Percentiles rank a stretch among this genome's conserved stretches.
These are phyloP conservation scores for crab-eating macaque (Macaca fascicularis) DNA, from an alignment of 2,113 vertebrate species.

Conservation along the genomic window T2T-MFA8v1.1 NC_088376.1:128076501-128077000, in stretches of 20 bases:
- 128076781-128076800: background rate
- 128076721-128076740: background rate
- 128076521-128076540: background rate
- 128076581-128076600: background rate
- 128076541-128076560: background rate
- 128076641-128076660: background rate
- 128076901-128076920: background rate
- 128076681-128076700: background rate
- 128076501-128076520: background rate
- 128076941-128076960: background rate
- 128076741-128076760: background rate
- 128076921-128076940: background rate
- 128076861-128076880: background rate
- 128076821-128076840: background rate
- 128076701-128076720: background rate
- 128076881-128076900: background rate
- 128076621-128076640: background rate
- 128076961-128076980: background rate
- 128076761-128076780: background rate
- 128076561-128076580: background rate
- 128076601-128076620: background rate
- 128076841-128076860: too few relatives aligned
- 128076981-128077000: background rate
- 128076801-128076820: background rate
- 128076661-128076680: background rate